Evolutionary conservation across 2,888 invertebrate genomes (phyloP), one percentile per base, ranked within the genome.

Genomic region (Calliopum simillimum): DNA sequence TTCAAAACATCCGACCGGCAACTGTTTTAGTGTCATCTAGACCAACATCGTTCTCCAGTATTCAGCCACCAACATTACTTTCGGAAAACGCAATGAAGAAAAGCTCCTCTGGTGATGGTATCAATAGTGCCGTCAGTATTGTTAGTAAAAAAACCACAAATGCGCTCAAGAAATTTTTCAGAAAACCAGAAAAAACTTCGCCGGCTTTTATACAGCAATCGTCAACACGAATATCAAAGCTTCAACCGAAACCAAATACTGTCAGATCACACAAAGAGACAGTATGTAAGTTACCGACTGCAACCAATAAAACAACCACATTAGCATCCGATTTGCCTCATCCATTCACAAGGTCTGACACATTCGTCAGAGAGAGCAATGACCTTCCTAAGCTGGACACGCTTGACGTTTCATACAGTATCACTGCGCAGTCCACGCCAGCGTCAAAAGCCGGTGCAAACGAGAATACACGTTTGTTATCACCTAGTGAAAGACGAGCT

Each of bases 261-360:
- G 8, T 16, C 47, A 21, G 65, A 23, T n/a, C 25, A 13, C 25
- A 12, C 21, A 33, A 63, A 56, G 66, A 62, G 67, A 33, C 25
- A 61, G 44, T 33, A 14, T n/a, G 47, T 1, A 73, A 67, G 5
- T 21, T 44, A 12, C 63, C 61, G 65, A 73, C 72, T 43, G 56
- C 47, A 44, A 16, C 25, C 21, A 23, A 59, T 49, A 58, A 62
- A 71, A 21, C 65, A n/a, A 65, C 71, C 8, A 33, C 33, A 33
- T 33, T 33, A 33, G 8, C 33, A 33, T 33, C 33, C 33, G 33
- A 33, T 33, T 33, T 33, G 13, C 56, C 68, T 33, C 56, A 23
- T 8, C 63, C 77, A 0, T 75, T 86, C 0, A 79, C 82, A 56
- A 79, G 85, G 5, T 85, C 85, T 41, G 85, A 86, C 47, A 86